These are phyloP conservation scores for Tortricodes alternella DNA, from an alignment of 2,888 invertebrate genomes.

Conservation along the genomic window DNA sequence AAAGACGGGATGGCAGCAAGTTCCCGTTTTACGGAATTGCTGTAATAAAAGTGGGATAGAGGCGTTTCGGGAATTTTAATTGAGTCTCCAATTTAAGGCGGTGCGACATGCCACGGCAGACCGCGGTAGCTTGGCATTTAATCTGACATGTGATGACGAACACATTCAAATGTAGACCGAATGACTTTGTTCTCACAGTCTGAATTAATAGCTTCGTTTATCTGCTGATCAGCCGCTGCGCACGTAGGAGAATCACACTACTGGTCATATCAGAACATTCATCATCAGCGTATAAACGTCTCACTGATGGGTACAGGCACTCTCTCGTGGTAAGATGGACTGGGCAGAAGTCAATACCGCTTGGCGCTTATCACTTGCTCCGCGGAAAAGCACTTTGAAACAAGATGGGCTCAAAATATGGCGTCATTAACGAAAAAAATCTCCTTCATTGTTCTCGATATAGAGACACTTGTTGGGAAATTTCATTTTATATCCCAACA, in stretches of 20 bases:
- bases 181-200: too few relatives aligned
- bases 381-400: slow-evolving; percentile 4
- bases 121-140: too few relatives aligned
- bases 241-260: too few relatives aligned
- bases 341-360: background rate
- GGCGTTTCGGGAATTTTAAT: slow-evolving; percentile 31
- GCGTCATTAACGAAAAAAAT: slow-evolving; percentile 29
- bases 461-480: slow-evolving; percentile 18
- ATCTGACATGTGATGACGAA: too few relatives aligned
- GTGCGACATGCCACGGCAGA: background rate
- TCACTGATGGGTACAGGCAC: too few relatives aligned
- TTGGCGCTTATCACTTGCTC: background rate
- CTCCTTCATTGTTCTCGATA: slow-evolving; percentile 20
- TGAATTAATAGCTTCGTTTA: too few relatives aligned
- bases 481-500: slow-evolving; percentile 1
- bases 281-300: too few relatives aligned
- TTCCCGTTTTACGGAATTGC: slow-evolving; percentile 5
- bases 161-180: too few relatives aligned
- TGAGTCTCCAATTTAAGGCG: slow-evolving; percentile 19
- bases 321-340: too few relatives aligned
- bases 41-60: slow-evolving; percentile 20
- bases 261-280: too few relatives aligned
- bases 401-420: slow-evolving; percentile 23
- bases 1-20: background rate
- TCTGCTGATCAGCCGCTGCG: too few relatives aligned